Base-by-base conservation (phyloP, 2,797 vertebrate species). In the Lepilemur septentrionalis region DNA sequence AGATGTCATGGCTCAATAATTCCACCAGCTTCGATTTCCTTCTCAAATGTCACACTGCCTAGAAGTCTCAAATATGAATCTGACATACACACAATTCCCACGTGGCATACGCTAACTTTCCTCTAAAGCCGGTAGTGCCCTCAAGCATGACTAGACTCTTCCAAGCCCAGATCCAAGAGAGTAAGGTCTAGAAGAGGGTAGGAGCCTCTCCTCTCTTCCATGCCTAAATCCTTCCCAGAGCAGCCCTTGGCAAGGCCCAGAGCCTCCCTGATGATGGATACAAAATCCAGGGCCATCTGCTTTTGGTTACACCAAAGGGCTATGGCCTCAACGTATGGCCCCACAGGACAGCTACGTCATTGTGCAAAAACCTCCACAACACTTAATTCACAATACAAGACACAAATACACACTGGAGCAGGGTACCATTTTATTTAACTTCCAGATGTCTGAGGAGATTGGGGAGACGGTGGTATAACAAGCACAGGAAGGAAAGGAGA, bases 41-140 rank as follows among this genome's bases (percentile, higher is more conserved):
- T 86, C 86, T 95, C 83, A 93, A 82, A 91, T 76, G 73, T 80
- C 86, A 92, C 82, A 28, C 89, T 83, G 67, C 78, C 52, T 82
- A 61, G 50, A 93, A 79, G 12, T 63, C 63, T 94, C 75, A 52
- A 41, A 70, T 55, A 57, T 48, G 59, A 48, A 80, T 80, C 59
- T 72, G 88, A 75, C 46, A 43, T 17, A 57, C 79, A 61, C 20
- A 23, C 13, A 87, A 87, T 70, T 88, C 70, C 80, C 75, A 83
- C 12, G 38, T 18, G 35, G 46, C 80, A 89, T 32, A 22, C 13
- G 20, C 35, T 82, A 11, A 43, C 70, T 93, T 88, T 90, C 35
- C 43, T 23, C n/a, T 65, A 22, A 30, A 52, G 52, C 12, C 69
- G 50, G 73, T 38, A 81, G 35, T 89, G 32, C 41, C 73, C 93